Percentiles rank a stretch among this genome's conserved stretches.
Conservation (phyloP, 2,797 vertebrate species). For the Rachycentron canadum region DNA sequence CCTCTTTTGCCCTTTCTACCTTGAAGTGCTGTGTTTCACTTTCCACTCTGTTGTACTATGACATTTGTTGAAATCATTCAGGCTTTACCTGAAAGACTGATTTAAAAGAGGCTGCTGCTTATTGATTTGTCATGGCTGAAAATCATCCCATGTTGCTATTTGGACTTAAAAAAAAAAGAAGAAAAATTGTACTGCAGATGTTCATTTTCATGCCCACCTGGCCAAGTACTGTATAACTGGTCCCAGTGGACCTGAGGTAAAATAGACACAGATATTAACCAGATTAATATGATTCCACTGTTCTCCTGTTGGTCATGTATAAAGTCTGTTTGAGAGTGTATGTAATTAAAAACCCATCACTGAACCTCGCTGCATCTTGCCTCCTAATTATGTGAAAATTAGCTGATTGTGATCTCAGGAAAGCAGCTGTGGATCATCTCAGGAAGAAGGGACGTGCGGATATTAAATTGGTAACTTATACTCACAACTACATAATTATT, state of each 20-base stretch:
- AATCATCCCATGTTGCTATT: conserved; percentile 14
- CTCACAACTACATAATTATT: conserved; percentile 53
- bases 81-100: conserved; percentile 44
- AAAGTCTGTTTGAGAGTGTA: conserved; percentile 60
- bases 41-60: conserved; percentile 28
- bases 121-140: conserved; percentile 42
- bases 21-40: conserved; percentile 52
- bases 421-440: conserved; percentile 48
- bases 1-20: conserved; percentile 48
- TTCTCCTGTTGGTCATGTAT: conserved; percentile 57
- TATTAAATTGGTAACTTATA: conserved; percentile 39
- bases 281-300: conserved; percentile 57
- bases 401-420: conserved; percentile 54
- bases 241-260: conserved; percentile 36
- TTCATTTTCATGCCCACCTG: conserved; percentile 36
- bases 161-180: conserved; percentile 12
- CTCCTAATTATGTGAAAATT: conserved; percentile 67
- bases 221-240: conserved; percentile 53
- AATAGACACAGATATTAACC: conserved; percentile 44
- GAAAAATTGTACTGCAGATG: conserved; percentile 29
- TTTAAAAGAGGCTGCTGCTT: conserved; percentile 36
- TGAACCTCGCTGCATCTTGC: conserved; percentile 49
- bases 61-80: conserved; percentile 35
- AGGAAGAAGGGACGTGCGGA: conserved; percentile 16
- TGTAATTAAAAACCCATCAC: conserved; percentile 77